phyloP scores from a whole-genome alignment of 2,888 invertebrate species.

The Apodemia duryi region DNA sequence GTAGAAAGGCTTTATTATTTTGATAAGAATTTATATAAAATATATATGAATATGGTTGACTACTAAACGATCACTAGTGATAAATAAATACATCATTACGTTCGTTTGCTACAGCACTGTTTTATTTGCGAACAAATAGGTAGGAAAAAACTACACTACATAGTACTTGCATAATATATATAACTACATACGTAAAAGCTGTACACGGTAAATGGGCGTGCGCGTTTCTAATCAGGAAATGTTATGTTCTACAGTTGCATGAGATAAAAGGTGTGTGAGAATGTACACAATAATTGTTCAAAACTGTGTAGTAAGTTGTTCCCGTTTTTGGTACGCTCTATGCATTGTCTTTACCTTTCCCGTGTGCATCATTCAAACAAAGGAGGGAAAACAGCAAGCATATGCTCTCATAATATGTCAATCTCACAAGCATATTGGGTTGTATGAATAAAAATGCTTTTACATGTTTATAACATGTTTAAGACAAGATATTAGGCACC shows the following conservation, averaged over 20 bases:
- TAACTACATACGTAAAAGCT: neutral
- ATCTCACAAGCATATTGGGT: neutral
- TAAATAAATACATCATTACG: neutral
- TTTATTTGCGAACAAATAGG: neutral
- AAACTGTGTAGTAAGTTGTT: conserved; percentile 10
- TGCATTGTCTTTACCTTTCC: conserved; percentile 36
- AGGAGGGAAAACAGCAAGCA: conserved; percentile 38
- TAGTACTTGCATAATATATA: too few species aligned
- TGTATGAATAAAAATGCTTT: neutral
- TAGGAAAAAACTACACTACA: neutral
- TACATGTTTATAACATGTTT: neutral
- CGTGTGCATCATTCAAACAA: conserved; percentile 47
- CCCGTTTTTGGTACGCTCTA: conserved; percentile 13
- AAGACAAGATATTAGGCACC: neutral
- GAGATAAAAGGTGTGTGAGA: conserved; percentile 12
- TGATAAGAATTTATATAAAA: too few species aligned
- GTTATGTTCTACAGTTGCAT: conserved; percentile 8
- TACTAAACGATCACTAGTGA: too few species aligned
- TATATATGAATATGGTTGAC: too few species aligned
- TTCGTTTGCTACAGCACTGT: neutral
- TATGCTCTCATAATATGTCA: neutral
- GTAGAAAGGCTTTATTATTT: too few species aligned
- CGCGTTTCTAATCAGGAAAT: conserved; percentile 14
- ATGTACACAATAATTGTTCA: conserved; percentile 9
- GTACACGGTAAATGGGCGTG: neutral